These are phyloP conservation scores for Galagoides demidoff DNA, from an alignment of 2,797 vertebrate species.

Conservation along the genomic window DNA sequence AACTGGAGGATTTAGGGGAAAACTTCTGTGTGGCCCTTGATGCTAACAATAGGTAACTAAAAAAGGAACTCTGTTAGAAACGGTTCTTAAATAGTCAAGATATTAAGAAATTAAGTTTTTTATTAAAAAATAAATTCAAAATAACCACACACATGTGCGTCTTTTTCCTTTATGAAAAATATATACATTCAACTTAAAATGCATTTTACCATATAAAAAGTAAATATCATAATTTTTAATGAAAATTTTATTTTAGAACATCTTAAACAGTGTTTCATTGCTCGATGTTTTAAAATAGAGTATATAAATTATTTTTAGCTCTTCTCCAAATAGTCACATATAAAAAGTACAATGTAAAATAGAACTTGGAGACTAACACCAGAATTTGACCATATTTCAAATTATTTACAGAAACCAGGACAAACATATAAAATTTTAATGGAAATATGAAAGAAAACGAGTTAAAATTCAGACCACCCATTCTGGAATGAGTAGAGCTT, in stretches of 20 bases:
- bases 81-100: conserved; percentile 20
- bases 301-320: not conserved
- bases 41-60: not conserved
- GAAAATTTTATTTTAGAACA: conserved; percentile 23
- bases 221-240: conserved; percentile 6
- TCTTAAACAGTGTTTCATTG: conserved; percentile 24
- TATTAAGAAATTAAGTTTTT: not conserved
- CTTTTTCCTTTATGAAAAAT: conserved; percentile 37
- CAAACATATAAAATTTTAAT: conserved; percentile 9
- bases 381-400: conserved; percentile 21
- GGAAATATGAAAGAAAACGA: not conserved
- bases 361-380: not conserved
- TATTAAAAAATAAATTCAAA: not conserved
- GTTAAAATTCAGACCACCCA: not conserved
- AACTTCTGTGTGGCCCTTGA: not conserved
- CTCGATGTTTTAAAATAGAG: conserved; percentile 8
- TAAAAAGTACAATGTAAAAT: not conserved
- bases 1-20: conserved; percentile 7
- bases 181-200: not conserved
- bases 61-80: not conserved
- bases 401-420: not conserved
- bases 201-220: not conserved
- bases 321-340: conserved; percentile 4
- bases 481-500: not conserved
- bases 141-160: not conserved